Conservation (phyloP, 2,113 vertebrate species). For the Myiopsitta monachus region DNA sequence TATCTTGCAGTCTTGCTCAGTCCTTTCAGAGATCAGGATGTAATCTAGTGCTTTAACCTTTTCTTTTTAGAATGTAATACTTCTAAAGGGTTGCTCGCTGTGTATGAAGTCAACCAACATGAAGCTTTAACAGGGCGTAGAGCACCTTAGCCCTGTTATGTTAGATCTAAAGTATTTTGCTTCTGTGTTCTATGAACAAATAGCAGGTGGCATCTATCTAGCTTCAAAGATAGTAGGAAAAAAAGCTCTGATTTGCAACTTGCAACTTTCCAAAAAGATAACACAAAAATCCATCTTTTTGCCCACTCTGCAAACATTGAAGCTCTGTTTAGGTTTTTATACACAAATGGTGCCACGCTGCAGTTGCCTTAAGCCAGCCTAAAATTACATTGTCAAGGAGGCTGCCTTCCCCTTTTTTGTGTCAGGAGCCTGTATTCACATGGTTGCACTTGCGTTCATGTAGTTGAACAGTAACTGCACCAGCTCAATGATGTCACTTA, state of each 20-base stretch:
- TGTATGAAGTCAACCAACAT: not conserved
- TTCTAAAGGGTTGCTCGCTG: not conserved
- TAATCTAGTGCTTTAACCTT: not conserved
- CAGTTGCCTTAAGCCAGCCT: not conserved
- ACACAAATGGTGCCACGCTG: not conserved
- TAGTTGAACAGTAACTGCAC: slow-evolving; percentile 1
- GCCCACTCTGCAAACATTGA: not conserved
- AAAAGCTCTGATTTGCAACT: not conserved
- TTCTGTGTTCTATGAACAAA: not conserved
- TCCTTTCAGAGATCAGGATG: not conserved
- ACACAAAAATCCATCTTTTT: not conserved
- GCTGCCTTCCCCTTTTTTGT: not conserved
- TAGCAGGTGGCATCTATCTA: not conserved
- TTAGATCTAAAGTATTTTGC: not conserved
- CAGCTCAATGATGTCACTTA: not conserved
- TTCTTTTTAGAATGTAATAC: not conserved
- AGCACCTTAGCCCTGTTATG: not conserved
- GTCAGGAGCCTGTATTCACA: not conserved
- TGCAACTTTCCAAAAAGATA: not conserved
- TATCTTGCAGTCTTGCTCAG: not conserved
- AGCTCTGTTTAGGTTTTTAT: not conserved
- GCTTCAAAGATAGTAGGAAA: not conserved
- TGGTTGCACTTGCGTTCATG: not conserved
- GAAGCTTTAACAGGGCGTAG: not conserved
- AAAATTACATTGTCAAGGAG: not conserved